Conservation (phyloP, 2,888 invertebrate genomes). For the Caenorhabditis sp. region DNA sequence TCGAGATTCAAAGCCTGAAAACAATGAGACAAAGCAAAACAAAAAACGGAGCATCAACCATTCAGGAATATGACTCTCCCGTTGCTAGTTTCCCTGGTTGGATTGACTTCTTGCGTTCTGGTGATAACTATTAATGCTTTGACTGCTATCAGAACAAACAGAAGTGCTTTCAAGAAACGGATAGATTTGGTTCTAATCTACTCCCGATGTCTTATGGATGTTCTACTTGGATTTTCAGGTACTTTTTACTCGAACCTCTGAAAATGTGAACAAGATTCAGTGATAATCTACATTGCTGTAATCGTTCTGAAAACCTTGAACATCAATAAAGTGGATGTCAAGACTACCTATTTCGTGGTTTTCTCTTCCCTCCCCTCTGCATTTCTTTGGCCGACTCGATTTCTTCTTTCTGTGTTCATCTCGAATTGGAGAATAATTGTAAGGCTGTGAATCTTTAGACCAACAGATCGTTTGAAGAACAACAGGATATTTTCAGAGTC, state of each 20-base stretch:
- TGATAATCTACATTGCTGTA: slow-evolving; percentile 40
- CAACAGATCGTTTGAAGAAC: background rate
- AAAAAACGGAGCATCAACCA: background rate
- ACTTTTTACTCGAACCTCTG: no score
- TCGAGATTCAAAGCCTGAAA: background rate
- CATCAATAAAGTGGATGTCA: slow-evolving; percentile 28
- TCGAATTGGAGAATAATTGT: slow-evolving; percentile 35
- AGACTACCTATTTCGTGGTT: slow-evolving; percentile 51
- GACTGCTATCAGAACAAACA: slow-evolving; percentile 44
- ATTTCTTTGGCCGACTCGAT: slow-evolving; percentile 50
- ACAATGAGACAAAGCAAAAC: background rate
- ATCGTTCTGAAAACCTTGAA: slow-evolving; percentile 52
- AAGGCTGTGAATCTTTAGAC: background rate
- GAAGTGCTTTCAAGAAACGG: slow-evolving; percentile 26
- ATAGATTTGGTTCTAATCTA: slow-evolving; percentile 44
- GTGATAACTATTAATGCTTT: slow-evolving; percentile 51
- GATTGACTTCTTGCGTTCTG: slow-evolving; percentile 47
- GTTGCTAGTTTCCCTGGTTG: slow-evolving; percentile 50
- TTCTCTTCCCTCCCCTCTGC: slow-evolving; percentile 48
- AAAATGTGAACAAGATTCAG: background rate
- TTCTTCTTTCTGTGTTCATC: slow-evolving; percentile 48
- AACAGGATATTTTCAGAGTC: slow-evolving; percentile 24
- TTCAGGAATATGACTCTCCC: slow-evolving; percentile 51
- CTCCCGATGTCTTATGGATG: slow-evolving; percentile 39
- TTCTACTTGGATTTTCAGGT: slow-evolving; percentile 54